phyloP scores from a whole-genome alignment of 2,113 vertebrate species.

The Equus quagga region DNA sequence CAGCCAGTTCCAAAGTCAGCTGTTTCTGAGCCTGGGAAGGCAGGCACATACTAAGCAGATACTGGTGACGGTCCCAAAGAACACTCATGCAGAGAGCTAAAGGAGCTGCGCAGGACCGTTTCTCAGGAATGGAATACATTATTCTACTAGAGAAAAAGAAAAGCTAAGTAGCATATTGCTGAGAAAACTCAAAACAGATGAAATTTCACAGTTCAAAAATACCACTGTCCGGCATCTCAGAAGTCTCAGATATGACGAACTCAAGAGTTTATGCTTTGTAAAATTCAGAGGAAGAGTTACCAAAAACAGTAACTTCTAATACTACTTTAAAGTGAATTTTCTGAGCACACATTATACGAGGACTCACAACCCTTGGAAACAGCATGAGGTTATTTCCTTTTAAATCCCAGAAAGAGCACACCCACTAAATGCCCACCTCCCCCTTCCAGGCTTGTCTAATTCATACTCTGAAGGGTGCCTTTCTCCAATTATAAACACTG shows the following conservation, averaged over 20 bases:
- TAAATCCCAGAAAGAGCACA: constrained; percentile 1
- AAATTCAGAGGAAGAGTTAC: constrained; percentile 26
- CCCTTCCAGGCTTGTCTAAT: not conserved
- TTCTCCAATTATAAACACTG: not conserved
- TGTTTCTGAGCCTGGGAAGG: constrained; percentile 53
- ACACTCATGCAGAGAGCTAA: not conserved
- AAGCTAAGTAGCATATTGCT: not conserved
- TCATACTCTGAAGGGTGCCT: not conserved
- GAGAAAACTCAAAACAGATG: not conserved
- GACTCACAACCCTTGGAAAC: not conserved
- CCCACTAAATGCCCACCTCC: not conserved
- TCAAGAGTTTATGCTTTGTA: not conserved
- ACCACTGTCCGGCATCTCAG: not conserved
- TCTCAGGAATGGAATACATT: constrained; percentile 16
- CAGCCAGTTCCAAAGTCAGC: not conserved
- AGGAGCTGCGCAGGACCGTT: not conserved
- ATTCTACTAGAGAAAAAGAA: constrained; percentile 55
- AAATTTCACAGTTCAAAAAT: constrained; percentile 11
- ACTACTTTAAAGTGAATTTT: not conserved
- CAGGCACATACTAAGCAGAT: not conserved
- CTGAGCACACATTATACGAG: not conserved
- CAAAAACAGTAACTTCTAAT: not conserved
- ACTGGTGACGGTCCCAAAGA: constrained; percentile 42
- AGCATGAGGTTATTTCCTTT: not conserved
- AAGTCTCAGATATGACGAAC: not conserved